Percentiles rank a stretch among this genome's conserved stretches.
Conservation (phyloP, 2,888 invertebrate genomes). For the Carterocephalus palaemon region DNA sequence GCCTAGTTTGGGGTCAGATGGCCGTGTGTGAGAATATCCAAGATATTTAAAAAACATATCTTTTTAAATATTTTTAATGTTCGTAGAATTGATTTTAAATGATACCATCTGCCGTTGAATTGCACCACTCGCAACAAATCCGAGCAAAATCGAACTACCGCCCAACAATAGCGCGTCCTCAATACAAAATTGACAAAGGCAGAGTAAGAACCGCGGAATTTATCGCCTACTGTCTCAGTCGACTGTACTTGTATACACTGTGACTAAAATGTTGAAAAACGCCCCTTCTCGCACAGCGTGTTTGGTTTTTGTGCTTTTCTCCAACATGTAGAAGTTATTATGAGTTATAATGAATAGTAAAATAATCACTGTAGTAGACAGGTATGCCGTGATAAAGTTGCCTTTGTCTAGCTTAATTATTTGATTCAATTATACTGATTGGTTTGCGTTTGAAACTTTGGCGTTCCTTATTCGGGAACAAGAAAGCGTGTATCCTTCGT, state of each 20-base stretch:
- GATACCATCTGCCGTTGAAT: conserved; percentile 26
- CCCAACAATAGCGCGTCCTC: conserved; percentile 69
- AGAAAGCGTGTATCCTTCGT: too few species aligned
- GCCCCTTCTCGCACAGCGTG: conserved; percentile 27
- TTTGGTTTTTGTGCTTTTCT: conserved; percentile 14
- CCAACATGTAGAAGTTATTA: too few species aligned
- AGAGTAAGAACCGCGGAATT: conserved; percentile 62
- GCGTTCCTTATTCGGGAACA: too few species aligned
- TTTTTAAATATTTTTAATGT: background rate
- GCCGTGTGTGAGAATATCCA: too few species aligned
- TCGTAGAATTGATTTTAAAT: background rate
- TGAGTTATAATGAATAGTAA: conserved; percentile 15
- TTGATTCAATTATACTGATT: too few species aligned
- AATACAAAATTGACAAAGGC: conserved; percentile 73
- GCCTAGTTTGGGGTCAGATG: too few species aligned
- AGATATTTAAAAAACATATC: too few species aligned
- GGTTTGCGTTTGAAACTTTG: too few species aligned
- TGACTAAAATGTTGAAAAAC: conserved; percentile 62
- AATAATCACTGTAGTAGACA: too few species aligned
- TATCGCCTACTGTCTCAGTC: conserved; percentile 70
- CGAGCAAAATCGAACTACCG: conserved; percentile 74
- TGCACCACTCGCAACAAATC: conserved; percentile 48
- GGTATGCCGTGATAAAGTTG: too few species aligned
- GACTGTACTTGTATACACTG: conserved; percentile 48
- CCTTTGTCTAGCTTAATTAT: too few species aligned